Conservation (phyloP, 2,113 vertebrate genomes). For the Helogale parvula region DNA sequence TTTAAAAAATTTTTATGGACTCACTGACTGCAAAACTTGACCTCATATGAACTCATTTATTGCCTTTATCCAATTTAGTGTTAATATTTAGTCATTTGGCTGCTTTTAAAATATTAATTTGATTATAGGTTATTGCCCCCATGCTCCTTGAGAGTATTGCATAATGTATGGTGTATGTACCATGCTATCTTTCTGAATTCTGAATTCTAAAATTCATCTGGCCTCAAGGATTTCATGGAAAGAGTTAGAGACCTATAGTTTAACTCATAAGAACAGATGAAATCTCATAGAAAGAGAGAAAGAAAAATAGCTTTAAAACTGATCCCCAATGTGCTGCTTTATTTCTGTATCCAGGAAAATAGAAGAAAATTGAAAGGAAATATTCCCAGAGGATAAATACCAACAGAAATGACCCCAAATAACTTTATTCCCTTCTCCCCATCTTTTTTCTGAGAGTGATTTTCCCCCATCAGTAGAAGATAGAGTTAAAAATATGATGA, state of each 20-base stretch:
- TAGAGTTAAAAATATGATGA: conserved; percentile 15
- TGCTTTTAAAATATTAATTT: conserved; percentile 37
- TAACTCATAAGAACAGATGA: neutral
- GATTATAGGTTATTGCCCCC: neutral
- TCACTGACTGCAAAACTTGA: neutral
- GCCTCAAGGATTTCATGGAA: neutral
- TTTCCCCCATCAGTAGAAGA: neutral
- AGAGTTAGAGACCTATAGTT: neutral
- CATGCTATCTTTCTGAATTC: conserved; percentile 22
- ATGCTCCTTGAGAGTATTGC: neutral
- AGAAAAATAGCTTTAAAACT: neutral
- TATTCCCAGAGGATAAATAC: neutral
- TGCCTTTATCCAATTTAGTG: neutral
- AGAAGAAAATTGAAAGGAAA: neutral
- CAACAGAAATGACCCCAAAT: neutral
- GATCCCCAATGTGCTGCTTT: neutral
- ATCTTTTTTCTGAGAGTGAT: neutral
- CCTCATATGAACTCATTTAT: neutral
- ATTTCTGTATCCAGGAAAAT: neutral
- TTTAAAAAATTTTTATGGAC: neutral
- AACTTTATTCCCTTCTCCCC: neutral
- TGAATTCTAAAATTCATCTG: neutral
- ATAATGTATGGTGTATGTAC: neutral
- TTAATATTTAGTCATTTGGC: neutral
- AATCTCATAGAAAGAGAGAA: neutral